phyloP scores from a whole-genome alignment of 1,140 invertebrate genomes.

The Eupristina koningsbergeri region DNA sequence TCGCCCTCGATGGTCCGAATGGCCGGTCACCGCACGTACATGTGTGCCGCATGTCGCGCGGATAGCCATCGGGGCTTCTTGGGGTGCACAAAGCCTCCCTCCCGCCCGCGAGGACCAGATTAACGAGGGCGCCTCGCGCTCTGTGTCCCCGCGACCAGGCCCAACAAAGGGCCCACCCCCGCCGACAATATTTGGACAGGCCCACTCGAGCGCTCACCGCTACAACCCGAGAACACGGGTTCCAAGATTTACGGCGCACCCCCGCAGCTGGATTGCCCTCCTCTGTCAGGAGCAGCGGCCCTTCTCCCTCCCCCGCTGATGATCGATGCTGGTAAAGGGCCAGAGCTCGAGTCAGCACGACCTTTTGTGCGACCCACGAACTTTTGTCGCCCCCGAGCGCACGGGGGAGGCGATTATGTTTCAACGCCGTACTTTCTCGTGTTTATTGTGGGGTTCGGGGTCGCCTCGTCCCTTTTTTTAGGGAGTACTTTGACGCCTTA shows the following conservation, averaged over 20 bases:
- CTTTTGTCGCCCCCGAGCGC: background rate
- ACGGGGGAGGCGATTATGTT: background rate
- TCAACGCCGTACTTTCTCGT: no score
- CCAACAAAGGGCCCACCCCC: conserved; percentile 53
- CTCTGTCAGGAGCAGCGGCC: no score
- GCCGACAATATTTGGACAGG: conserved; percentile 63
- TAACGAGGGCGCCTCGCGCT: conserved; percentile 24
- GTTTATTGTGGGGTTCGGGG: no score
- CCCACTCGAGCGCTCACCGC: conserved; percentile 43
- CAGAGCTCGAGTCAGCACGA: background rate
- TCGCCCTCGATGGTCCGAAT: no score
- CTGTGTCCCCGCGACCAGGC: background rate
- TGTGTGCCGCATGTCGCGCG: background rate
- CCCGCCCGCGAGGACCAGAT: background rate
- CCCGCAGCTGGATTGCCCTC: background rate
- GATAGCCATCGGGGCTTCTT: background rate
- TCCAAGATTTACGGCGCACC: conserved; percentile 17
- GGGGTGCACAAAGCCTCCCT: conserved; percentile 5
- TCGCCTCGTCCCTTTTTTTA: no score
- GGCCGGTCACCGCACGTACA: background rate
- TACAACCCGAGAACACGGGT: background rate
- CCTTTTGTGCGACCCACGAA: background rate
- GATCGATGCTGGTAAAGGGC: conserved; percentile 24
- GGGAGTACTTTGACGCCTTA: no score
- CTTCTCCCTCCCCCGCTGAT: conserved; percentile 1